Conservation (phyloP, 2,888 invertebrate genomes). For the Drymonia ruficornis region DNA sequence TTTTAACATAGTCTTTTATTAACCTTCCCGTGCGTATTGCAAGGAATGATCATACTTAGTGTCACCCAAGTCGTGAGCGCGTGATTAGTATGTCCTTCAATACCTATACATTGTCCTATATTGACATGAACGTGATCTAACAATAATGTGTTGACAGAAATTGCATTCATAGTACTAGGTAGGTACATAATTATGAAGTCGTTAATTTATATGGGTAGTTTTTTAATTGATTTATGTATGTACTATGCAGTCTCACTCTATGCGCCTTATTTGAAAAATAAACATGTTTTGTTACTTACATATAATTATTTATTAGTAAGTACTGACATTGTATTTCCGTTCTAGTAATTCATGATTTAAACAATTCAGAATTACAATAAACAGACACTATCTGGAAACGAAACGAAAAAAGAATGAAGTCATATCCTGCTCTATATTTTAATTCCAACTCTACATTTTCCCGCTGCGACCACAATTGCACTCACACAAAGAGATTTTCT, state of each 20-base stretch:
- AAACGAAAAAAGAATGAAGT: too few species aligned
- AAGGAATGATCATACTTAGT: constrained; percentile 31
- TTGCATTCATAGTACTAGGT: not conserved
- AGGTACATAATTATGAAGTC: not conserved
- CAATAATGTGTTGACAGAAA: not conserved
- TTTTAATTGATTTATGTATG: not conserved
- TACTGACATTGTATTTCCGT: not conserved
- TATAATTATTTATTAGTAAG: too few species aligned
- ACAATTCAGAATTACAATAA: not conserved
- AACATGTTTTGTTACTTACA: too few species aligned
- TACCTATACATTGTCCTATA: not conserved
- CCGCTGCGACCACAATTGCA: not conserved
- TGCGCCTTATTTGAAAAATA: not conserved
- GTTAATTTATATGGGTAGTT: too few species aligned
- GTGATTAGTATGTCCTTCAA: constrained; percentile 2
- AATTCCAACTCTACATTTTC: too few species aligned
- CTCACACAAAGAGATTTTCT: too few species aligned
- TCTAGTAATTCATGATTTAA: not conserved
- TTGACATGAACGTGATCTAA: not conserved
- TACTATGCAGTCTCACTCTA: not conserved
- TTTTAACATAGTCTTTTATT: not conserved
- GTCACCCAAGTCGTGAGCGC: not conserved
- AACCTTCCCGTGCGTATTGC: not conserved
- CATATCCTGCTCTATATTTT: too few species aligned
- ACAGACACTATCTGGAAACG: not conserved